Percentiles rank a stretch among this genome's conserved stretches.
Conservation (phyloP, 1,140 invertebrate species). For the Berghia stephanieae region DNA sequence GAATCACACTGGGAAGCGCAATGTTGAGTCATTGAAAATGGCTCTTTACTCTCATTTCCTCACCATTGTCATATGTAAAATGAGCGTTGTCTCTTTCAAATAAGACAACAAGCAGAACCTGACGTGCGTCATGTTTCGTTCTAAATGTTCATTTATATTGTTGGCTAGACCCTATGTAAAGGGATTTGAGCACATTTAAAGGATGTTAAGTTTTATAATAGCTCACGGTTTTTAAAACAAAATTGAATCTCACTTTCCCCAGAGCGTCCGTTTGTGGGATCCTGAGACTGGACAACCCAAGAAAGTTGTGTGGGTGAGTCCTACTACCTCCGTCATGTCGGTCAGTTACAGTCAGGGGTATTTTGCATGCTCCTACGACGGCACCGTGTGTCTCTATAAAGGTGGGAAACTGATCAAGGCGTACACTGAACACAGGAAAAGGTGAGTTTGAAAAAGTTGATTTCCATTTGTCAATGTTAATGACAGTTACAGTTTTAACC, state of each 20-base stretch:
- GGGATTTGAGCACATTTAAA: neutral
- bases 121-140: too few relatives aligned
- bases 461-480: neutral
- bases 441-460: conserved; percentile 32
- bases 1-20: too few relatives aligned
- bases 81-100: too few relatives aligned
- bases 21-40: too few relatives aligned
- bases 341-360: conserved; percentile 56
- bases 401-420: conserved; percentile 46
- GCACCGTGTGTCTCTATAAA: conserved; percentile 51
- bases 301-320: conserved; percentile 52
- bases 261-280: conserved; percentile 53
- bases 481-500: neutral
- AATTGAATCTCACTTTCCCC: too few relatives aligned
- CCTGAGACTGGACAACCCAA: conserved; percentile 40
- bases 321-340: conserved; percentile 52
- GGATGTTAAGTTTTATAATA: too few relatives aligned
- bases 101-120: too few relatives aligned
- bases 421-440: conserved; percentile 53
- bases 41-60: too few relatives aligned
- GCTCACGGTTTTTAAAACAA: too few relatives aligned
- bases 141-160: neutral
- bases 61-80: too few relatives aligned
- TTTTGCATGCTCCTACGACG: conserved; percentile 52
- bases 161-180: neutral